Evolutionary conservation across 1,140 invertebrate species (phyloP), one percentile per base, ranked within the genome.

Genomic region (Neodiprion fabricii): DNA sequence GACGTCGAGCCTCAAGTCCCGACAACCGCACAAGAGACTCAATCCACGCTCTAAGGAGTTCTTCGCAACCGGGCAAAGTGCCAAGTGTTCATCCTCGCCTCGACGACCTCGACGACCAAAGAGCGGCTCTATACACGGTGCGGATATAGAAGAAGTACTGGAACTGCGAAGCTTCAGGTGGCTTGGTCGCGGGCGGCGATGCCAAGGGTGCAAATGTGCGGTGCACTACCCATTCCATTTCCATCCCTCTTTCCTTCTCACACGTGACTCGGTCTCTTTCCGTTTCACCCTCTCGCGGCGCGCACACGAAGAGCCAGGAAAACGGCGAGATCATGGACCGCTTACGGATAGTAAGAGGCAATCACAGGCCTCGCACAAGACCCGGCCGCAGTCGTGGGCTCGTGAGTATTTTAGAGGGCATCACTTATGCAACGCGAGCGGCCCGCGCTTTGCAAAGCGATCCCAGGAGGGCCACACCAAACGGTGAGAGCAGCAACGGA

Each of bases 351-450:
- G 53, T 61, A 61, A 61, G 53, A 61, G 53, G 53, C 53, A 61
- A 61, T 61, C 53, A 61, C 53, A 61, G 53, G 53, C 73, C 78
- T 73, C 72, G 72, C 75, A 81, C 78, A 75, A 74, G 73, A 74
- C 78, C 76, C 71, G 75, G 76, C 74, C 76, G 72, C 72, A 74
- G 77, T 80, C 79, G 53, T 61, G 53, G 53, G 53, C n/a, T 78
- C 79, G 78, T 77, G 79, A 79, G 80, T 81, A 83, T 81, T 85
- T 86, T 84, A 82, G 80, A 82, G 80, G 81, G 81, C 81, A 86
- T 85, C 85, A 87, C 83, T 87, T 87, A 87, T 86, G 85, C 85
- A 87, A 84, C 84, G 78, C 81, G 53, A 17, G 80, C 79, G 79
- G 83, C 79, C 79, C 81, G 78, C 78, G 79, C 80, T 83, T 85